Conservation (phyloP, 2,888 invertebrate genomes). For the Perdita meconis region DNA sequence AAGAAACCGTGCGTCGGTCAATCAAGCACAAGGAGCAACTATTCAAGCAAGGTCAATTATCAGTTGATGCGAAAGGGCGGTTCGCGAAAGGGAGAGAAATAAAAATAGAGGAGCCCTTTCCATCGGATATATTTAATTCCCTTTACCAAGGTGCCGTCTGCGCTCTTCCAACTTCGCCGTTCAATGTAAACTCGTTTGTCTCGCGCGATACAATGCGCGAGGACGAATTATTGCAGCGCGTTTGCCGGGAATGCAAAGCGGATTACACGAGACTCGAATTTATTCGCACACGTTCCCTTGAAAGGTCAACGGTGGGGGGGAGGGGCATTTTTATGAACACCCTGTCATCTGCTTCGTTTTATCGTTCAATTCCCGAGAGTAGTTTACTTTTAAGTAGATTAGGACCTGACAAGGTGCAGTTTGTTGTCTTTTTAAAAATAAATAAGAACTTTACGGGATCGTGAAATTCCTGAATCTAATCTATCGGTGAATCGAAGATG, state of each 20-base stretch:
- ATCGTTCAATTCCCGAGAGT: not conserved
- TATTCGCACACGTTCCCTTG: not conserved
- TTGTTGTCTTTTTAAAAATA: too few species aligned
- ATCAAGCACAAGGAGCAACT: constrained; percentile 8
- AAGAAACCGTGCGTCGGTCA: constrained; percentile 20
- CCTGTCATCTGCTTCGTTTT: not conserved
- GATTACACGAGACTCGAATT: constrained; percentile 4
- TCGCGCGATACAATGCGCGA: not conserved
- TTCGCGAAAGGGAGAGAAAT: not conserved
- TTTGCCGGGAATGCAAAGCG: constrained; percentile 7
- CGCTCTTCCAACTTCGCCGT: not conserved
- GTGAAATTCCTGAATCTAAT: too few species aligned
- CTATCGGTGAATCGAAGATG: too few species aligned
- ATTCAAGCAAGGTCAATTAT: constrained; percentile 15
- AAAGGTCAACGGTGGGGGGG: not conserved
- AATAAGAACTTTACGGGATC: too few species aligned
- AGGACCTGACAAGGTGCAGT: too few species aligned
- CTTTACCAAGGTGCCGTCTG: not conserved
- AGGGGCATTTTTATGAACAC: not conserved
- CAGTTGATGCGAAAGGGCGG: constrained; percentile 30
- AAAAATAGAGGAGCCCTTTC: constrained; percentile 42
- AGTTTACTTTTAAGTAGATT: too few species aligned
- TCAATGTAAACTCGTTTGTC: constrained; percentile 16
- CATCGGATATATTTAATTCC: not conserved
- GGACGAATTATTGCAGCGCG: not conserved